Percentiles rank a stretch among this genome's conserved stretches.
These are phyloP conservation scores for Drosophila anomalata DNA, from an alignment of 2,888 invertebrate genomes.

Conservation along the genomic window DNA sequence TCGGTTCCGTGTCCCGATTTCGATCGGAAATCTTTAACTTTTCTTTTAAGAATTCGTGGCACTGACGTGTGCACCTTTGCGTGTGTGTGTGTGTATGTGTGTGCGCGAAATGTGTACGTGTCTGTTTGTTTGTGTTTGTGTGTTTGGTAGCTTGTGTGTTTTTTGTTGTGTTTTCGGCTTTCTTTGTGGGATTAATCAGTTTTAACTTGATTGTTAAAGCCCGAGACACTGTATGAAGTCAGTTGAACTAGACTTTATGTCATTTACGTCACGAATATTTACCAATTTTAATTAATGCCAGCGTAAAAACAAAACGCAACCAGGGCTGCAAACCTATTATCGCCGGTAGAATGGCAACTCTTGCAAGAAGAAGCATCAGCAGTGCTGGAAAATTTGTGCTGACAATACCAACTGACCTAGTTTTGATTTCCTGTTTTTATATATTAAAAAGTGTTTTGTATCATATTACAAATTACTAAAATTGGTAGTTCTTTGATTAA, in stretches of 20 bases:
- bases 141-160: constrained; percentile 6
- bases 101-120: constrained; percentile 15
- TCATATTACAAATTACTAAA: not conserved
- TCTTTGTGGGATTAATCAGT: not conserved
- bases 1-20: not conserved
- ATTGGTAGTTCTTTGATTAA: not conserved
- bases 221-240: not conserved
- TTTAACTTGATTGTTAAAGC: not conserved
- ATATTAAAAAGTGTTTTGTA: not conserved
- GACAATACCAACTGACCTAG: not conserved
- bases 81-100: constrained; percentile 20
- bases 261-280: constrained; percentile 38
- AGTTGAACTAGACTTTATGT: not conserved
- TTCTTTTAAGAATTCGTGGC: constrained; percentile 57
- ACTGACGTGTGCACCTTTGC: constrained; percentile 72
- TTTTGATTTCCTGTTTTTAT: not conserved
- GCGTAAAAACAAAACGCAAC: constrained; percentile 61
- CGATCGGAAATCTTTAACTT: constrained; percentile 21
- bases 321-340: constrained; percentile 49
- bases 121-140: constrained; percentile 8
- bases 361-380: not conserved
- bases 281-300: constrained; percentile 67
- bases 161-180: constrained; percentile 13
- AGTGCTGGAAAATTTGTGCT: not conserved
- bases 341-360: constrained; percentile 8